Conservation (phyloP, 35 echinoderm and acorn worm species). For the Ophiothrix spiculata region DNA sequence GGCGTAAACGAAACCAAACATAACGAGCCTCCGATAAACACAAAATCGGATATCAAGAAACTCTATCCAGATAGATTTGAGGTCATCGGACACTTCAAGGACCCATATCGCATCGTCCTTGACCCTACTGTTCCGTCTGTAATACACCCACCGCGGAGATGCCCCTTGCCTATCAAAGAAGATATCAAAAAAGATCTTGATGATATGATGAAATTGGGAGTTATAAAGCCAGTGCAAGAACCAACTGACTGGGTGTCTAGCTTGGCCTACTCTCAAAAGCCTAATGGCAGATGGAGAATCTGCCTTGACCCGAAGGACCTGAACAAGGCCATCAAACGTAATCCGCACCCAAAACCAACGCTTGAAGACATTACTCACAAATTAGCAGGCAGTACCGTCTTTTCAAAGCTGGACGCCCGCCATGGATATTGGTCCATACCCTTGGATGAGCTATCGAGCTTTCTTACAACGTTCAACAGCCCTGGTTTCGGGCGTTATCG, state of each 20-base stretch:
- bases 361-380: conserved; percentile 67
- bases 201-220: neutral
- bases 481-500: conserved; percentile 49
- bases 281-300: conserved; percentile 60
- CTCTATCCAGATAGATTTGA: conserved; percentile 41
- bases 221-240: neutral
- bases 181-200: neutral
- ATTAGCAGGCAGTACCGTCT: conserved; percentile 14
- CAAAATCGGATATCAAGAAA: neutral
- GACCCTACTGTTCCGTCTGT: conserved; percentile 17
- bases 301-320: conserved; percentile 76
- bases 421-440: conserved; percentile 51
- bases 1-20: no score
- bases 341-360: conserved; percentile 46
- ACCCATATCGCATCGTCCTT: conserved; percentile 12
- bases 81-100: conserved; percentile 24
- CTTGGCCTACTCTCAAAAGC: conserved; percentile 17
- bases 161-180: neutral
- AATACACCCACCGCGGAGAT: conserved; percentile 45
- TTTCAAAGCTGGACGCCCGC: conserved; percentile 50
- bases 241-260: conserved; percentile 74
- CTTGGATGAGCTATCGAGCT: conserved; percentile 27
- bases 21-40: neutral
- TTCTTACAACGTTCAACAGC: conserved; percentile 54
- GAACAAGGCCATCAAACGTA: conserved; percentile 40